Percentiles rank a stretch among this genome's conserved stretches.
These are phyloP conservation scores for Drosophila equinoxialis DNA, from an alignment of 1,140 invertebrate genomes.

Conservation along the genomic window DNA sequence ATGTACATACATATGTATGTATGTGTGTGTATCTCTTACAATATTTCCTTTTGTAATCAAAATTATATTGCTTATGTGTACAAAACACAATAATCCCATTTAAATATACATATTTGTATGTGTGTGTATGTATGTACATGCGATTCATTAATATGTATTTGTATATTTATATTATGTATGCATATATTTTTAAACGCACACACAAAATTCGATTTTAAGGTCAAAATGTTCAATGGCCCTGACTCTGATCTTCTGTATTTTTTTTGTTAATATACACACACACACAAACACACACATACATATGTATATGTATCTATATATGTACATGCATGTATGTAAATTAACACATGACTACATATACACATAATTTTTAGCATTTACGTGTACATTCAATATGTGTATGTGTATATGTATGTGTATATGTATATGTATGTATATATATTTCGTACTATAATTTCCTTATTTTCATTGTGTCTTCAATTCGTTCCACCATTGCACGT, in stretches of 20 bases:
- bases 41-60: too few species aligned
- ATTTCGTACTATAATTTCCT: slow-evolving; percentile 45
- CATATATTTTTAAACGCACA: slow-evolving; percentile 25
- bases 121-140: slow-evolving; percentile 14
- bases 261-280: slow-evolving; percentile 44
- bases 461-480: slow-evolving; percentile 38
- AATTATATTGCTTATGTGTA: too few species aligned
- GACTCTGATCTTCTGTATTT: slow-evolving; percentile 79
- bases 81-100: background rate
- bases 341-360: slow-evolving; percentile 12
- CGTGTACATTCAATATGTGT: too few species aligned
- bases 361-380: background rate
- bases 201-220: slow-evolving; percentile 60
- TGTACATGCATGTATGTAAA: background rate
- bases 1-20: slow-evolving; percentile 1
- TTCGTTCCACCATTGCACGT: slow-evolving; percentile 22
- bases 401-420: slow-evolving; percentile 42
- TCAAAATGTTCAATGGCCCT: slow-evolving; percentile 67
- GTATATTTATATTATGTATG: background rate
- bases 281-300: slow-evolving; percentile 38
- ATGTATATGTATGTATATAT: slow-evolving; percentile 40
- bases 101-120: background rate
- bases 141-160: background rate
- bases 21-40: background rate
- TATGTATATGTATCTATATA: slow-evolving; percentile 12